Evolutionary conservation across 2,888 invertebrate genomes (phyloP), one percentile per base, ranked within the genome.

Genomic region (Oligia latruncula): DNA sequence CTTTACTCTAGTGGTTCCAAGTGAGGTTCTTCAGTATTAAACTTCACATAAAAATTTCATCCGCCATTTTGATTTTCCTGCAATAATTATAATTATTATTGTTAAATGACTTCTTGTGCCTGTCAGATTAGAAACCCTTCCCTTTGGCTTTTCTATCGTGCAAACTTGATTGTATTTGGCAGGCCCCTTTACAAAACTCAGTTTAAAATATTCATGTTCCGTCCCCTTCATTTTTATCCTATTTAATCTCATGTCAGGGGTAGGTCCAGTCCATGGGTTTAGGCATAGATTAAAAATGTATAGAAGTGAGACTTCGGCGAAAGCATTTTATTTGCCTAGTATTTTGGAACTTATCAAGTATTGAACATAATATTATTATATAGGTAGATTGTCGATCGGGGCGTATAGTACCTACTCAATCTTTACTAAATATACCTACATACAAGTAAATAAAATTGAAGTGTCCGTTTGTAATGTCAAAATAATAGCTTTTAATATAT

Each of bases 181-280:
- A 60, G 64, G n/a, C 58, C 86, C 77, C 55, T 71, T 62, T 46
- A 35, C 62, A 67, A 71, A 81, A 62, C 15, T 49, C 29, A 58
- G 55, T 85, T 81, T 64, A 55, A 81, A 86, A 86, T 78, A 85
- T 81, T 77, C 66, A 87, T 70, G 49, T 67, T 60, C 58, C n/a
- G 52, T 73, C 72, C 82, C 81, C 67, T 73, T 66, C 62, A 71
- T 68, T 84, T 87, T 78, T 89, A 74, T 77, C 72, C 62, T 17
- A 49, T 76, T 74, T 82, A 82, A 87, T 85, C 79, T 85, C 40
- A 78, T 80, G 87, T 80, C 82, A 78, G 65, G 68, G 73, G 60
- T 79, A 74, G 49, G 74, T 65, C 73, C 67, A 84, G 40, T 82
- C 77, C 17, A 77, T 80, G 65, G 71, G 65, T 67, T 80, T 71